Conservation (phyloP, 1,140 invertebrate genomes). For the Stratiolaelaps scimitus region DNA sequence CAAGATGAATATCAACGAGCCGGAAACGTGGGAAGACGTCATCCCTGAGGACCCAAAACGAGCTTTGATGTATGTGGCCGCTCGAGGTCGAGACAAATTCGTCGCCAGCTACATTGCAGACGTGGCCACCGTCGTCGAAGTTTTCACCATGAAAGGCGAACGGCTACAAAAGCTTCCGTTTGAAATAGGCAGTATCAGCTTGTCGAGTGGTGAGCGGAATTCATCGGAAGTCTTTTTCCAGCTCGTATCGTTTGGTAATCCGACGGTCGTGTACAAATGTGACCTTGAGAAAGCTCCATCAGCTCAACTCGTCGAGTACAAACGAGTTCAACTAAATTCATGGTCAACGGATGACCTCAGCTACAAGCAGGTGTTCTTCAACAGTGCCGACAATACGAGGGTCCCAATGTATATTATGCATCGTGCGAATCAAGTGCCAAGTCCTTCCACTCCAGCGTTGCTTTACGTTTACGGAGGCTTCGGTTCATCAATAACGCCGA, state of each 20-base stretch:
- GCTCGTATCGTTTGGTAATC: conserved; percentile 84
- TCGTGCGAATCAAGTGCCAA: conserved; percentile 36
- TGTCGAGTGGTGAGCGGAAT: conserved; percentile 68
- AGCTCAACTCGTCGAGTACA: background rate
- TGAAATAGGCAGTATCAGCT: conserved; percentile 57
- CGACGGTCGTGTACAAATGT: conserved; percentile 73
- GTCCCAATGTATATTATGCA: conserved; percentile 94
- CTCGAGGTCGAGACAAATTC: conserved; percentile 68
- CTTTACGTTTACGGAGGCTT: conserved; percentile 97
- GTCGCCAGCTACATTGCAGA: conserved; percentile 75
- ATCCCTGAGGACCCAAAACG: conserved; percentile 74
- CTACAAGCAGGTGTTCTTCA: conserved; percentile 75
- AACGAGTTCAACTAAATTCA: conserved; percentile 36
- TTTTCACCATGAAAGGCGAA: conserved; percentile 60
- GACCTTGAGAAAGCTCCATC: conserved; percentile 50
- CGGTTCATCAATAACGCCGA: conserved; percentile 83
- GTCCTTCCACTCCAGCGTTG: conserved; percentile 62
- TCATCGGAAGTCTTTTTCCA: conserved; percentile 82
- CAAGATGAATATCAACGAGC: conserved; percentile 42
- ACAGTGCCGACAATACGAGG: conserved; percentile 83
- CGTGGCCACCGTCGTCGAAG: conserved; percentile 71
- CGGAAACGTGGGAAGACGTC: conserved; percentile 57
- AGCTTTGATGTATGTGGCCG: conserved; percentile 83
- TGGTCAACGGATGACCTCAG: conserved; percentile 39
- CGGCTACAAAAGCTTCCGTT: conserved; percentile 62